A percentile compares a stretch with the other conserved stretches of the same genome.
Evolutionary conservation across 1,140 invertebrate species (phyloP).

Genomic region (Lucilia sericata): DNA sequence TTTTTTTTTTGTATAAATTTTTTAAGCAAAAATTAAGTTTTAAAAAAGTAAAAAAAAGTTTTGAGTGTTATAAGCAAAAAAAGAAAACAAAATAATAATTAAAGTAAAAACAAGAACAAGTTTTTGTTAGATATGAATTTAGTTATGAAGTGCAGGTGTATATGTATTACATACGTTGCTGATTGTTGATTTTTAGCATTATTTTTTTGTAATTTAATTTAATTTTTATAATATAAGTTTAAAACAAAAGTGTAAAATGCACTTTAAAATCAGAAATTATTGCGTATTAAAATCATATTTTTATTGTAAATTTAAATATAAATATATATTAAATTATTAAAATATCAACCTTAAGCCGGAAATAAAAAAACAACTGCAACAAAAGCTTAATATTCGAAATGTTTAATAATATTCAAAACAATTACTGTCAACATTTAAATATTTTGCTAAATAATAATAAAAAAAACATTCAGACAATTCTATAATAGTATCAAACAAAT

Average conservation of each 20-base stretch:
- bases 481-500: neutral
- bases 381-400: neutral
- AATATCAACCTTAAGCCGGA: neutral
- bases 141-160: neutral
- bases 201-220: constrained; percentile 1
- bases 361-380: neutral
- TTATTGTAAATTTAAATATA: neutral
- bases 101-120: neutral
- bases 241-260: constrained; percentile 21
- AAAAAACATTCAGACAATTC: neutral
- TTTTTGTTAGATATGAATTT: constrained; percentile 38
- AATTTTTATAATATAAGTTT: neutral
- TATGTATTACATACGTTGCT: constrained; percentile 5
- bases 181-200: constrained; percentile 34
- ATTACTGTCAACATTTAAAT: neutral
- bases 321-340: constrained; percentile 10
- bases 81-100: neutral
- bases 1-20: constrained; percentile 20
- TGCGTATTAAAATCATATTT: neutral
- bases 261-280: constrained; percentile 29
- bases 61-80: neutral
- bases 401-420: neutral
- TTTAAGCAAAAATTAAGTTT: constrained; percentile 29
- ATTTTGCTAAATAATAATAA: neutral
- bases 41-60: neutral